Conservation (phyloP, 2,888 invertebrate species). For the Dryobota labecula region DNA sequence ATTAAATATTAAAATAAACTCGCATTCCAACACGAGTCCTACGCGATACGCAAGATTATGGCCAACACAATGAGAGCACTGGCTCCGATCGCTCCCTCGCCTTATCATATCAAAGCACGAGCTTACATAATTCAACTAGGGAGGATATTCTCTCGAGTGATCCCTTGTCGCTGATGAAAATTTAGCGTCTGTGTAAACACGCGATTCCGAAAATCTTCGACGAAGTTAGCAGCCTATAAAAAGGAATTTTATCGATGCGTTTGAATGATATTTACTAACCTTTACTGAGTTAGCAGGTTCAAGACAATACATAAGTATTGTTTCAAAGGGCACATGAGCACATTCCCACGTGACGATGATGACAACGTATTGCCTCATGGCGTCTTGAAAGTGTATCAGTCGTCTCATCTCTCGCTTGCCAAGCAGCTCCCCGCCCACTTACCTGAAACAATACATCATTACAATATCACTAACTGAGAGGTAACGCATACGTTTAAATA, state of each 20-base stretch:
- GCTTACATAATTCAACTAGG: constrained; percentile 84
- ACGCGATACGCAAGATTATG: constrained; percentile 88
- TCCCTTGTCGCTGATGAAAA: constrained; percentile 76
- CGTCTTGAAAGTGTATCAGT: constrained; percentile 79
- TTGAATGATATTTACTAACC: constrained; percentile 58
- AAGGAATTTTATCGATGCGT: constrained; percentile 49
- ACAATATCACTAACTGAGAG: constrained; percentile 84
- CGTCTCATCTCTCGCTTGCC: constrained; percentile 79
- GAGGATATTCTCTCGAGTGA: constrained; percentile 73
- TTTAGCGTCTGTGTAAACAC: constrained; percentile 77
- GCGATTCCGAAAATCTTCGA: constrained; percentile 65
- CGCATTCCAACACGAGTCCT: constrained; percentile 89
- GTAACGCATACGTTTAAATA: constrained; percentile 78
- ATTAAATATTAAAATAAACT: constrained; percentile 91
- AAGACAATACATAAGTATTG: constrained; percentile 19
- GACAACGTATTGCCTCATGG: constrained; percentile 80
- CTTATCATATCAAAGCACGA: constrained; percentile 88
- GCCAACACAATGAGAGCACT: constrained; percentile 88
- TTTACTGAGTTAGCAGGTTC: constrained; percentile 54
- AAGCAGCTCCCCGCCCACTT: constrained; percentile 83
- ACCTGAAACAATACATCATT: constrained; percentile 90
- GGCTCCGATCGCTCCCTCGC: constrained; percentile 83
- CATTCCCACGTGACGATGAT: constrained; percentile 69
- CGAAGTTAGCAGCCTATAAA: constrained; percentile 55
- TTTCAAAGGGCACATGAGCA: constrained; percentile 69